Conservation (phyloP, 2,797 vertebrate genomes). For the Alectoris magna region DNA sequence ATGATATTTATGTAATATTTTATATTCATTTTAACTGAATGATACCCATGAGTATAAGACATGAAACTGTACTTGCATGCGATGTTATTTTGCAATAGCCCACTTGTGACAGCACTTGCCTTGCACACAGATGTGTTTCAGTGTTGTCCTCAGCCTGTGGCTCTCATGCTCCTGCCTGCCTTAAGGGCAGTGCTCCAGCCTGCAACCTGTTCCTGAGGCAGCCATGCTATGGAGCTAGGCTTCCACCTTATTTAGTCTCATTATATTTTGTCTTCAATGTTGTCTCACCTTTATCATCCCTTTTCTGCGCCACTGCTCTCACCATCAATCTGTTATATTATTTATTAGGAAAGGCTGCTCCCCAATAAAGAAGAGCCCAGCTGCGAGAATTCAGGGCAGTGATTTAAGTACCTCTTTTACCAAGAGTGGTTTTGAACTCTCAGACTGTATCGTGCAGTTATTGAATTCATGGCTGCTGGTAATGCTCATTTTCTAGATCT, state of each 20-base stretch:
- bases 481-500: background rate
- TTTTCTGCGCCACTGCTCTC: background rate
- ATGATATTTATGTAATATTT: background rate
- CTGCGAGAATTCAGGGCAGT: background rate
- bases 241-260: background rate
- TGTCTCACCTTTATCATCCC: background rate
- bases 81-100: background rate
- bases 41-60: background rate
- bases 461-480: background rate
- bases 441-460: background rate
- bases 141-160: fast-evolving
- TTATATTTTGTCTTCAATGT: background rate
- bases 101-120: background rate
- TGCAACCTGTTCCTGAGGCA: no score
- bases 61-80: fast-evolving
- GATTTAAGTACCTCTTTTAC: conserved; percentile 1
- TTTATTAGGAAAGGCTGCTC: background rate
- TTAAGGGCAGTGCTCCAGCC: fast-evolving
- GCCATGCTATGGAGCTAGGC: fast-evolving
- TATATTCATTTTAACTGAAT: background rate
- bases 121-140: background rate
- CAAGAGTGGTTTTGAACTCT: background rate
- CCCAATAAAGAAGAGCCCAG: background rate
- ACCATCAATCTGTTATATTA: background rate
- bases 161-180: background rate